Conservation (phyloP, 2,888 invertebrate species). For the Cryptocephalus moraei region DNA sequence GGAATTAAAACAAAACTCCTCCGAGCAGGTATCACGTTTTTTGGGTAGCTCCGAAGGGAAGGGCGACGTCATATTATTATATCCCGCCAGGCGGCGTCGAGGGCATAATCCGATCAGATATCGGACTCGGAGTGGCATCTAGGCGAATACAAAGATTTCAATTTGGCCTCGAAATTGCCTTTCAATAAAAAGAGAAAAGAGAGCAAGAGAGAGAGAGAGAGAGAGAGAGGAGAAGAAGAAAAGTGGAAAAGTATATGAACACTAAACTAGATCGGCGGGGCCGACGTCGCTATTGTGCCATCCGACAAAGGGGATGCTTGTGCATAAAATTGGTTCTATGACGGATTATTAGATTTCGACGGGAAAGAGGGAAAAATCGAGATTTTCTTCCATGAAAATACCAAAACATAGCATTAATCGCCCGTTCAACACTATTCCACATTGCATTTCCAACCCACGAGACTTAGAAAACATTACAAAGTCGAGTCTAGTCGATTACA, state of each 20-base stretch:
- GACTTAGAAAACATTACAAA: too few relatives aligned
- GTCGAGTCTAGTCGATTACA: too few relatives aligned
- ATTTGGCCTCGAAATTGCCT: constrained; percentile 39
- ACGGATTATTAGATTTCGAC: constrained; percentile 21
- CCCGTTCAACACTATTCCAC: too few relatives aligned
- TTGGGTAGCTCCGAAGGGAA: too few relatives aligned
- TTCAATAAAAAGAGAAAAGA: constrained; percentile 28
- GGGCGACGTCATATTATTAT: too few relatives aligned
- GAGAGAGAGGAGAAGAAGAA: constrained; percentile 17
- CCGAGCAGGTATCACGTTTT: too few relatives aligned
- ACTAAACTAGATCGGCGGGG: constrained; percentile 33
- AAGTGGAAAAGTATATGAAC: constrained; percentile 37
- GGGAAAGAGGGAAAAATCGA: constrained; percentile 8
- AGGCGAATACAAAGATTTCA: constrained; percentile 37
- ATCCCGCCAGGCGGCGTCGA: constrained; percentile 21
- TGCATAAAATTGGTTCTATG: constrained; percentile 22
- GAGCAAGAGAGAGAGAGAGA: not conserved
- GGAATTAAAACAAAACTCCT: too few relatives aligned
- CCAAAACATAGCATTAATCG: too few relatives aligned
- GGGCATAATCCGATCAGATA: constrained; percentile 38
- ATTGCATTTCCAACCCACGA: too few relatives aligned
- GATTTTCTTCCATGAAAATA: too few relatives aligned
- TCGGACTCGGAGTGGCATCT: constrained; percentile 36
- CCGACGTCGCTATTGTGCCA: not conserved
- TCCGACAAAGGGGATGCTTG: constrained; percentile 20